These are phyloP conservation scores for Trichogramma evanescens DNA, from an alignment of 2,888 invertebrate genomes.

Conservation along the genomic window DNA sequence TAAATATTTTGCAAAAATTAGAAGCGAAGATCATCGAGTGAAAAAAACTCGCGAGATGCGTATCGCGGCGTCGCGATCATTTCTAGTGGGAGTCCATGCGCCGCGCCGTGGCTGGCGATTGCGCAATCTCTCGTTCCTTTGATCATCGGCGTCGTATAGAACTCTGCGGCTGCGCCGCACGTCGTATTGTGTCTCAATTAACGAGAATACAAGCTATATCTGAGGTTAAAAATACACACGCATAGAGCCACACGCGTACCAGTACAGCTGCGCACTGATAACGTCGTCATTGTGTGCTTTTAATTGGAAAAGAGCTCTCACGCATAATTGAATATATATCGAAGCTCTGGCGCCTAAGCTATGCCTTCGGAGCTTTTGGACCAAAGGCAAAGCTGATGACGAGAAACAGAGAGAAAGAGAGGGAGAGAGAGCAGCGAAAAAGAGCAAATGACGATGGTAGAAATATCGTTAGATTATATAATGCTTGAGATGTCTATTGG, in stretches of 20 bases:
- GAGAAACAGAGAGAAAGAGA: slow-evolving; percentile 7
- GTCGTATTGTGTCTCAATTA: slow-evolving; percentile 3
- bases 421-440: slow-evolving; percentile 1
- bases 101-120: no score
- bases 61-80: no score
- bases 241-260: background rate
- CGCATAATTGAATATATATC: background rate
- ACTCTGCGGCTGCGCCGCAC: background rate
- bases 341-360: slow-evolving; percentile 10
- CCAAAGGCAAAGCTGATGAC: no score
- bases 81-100: no score
- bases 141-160: no score
- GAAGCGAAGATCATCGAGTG: no score
- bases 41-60: no score
- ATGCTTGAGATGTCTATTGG: slow-evolving; percentile 39
- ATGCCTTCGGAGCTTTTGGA: no score
- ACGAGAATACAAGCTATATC: background rate
- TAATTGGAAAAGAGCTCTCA: no score
- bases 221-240: background rate
- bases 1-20: no score
- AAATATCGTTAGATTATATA: slow-evolving; percentile 38
- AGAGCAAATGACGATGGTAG: slow-evolving; percentile 22
- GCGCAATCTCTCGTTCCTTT: no score
- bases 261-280: background rate
- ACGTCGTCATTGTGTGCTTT: no score